Evolutionary conservation across 2,888 invertebrate species (phyloP).

Genomic region (Tachystola acroxantha): DNA sequence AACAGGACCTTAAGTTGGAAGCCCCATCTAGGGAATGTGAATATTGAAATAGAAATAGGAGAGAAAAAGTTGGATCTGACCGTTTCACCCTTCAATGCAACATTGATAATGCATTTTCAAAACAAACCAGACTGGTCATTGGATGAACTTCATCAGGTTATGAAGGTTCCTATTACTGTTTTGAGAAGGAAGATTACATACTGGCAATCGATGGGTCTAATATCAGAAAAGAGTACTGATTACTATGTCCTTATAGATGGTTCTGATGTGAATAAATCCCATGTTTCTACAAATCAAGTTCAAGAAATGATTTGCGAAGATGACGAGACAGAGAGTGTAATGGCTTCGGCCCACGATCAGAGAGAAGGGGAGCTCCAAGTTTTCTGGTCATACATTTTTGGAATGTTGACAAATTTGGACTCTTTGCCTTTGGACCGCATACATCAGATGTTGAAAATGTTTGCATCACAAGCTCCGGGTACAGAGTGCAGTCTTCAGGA

Average conservation of each 20-base stretch:
- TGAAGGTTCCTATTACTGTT: constrained; percentile 92
- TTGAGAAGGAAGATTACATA: constrained; percentile 92
- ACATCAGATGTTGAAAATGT: constrained; percentile 97
- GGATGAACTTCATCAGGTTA: constrained; percentile 89
- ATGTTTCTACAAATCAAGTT: constrained; percentile 73
- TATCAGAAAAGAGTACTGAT: constrained; percentile 87
- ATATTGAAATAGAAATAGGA: constrained; percentile 92
- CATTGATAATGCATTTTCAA: constrained; percentile 95
- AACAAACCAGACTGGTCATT: constrained; percentile 91
- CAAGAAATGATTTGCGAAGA: constrained; percentile 88
- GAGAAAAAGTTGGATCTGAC: constrained; percentile 87
- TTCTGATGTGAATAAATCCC: constrained; percentile 71
- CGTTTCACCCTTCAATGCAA: constrained; percentile 95
- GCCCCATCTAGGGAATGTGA: constrained; percentile 93
- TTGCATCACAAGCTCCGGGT: constrained; percentile 94
- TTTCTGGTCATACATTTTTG: constrained; percentile 98
- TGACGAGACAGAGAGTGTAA: constrained; percentile 94
- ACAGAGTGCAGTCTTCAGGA: constrained; percentile 94
- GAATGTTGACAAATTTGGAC: constrained; percentile 97
- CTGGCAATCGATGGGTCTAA: constrained; percentile 95
- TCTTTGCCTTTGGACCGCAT: constrained; percentile 94
- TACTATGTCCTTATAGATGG: constrained; percentile 85
- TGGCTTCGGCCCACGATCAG: constrained; percentile 96
- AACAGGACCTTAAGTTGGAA: constrained; percentile 97
- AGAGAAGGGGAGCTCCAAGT: constrained; percentile 95